phyloP scores from a whole-genome alignment of 2,888 invertebrate species.

The Entomobrya multifasciata region DNA sequence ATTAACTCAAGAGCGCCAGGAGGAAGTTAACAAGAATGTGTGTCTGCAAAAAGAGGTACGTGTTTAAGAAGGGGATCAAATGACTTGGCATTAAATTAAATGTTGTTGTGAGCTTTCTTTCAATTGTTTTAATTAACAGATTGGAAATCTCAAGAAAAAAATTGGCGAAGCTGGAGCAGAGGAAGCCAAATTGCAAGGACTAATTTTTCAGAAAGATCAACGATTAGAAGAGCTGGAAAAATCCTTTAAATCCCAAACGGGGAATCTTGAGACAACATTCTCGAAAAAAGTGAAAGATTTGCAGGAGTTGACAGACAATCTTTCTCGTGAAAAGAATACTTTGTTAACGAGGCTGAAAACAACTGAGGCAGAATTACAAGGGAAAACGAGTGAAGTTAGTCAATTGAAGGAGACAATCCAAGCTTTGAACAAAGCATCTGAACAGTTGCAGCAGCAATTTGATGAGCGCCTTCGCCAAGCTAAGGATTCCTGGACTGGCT shows the following conservation, averaged over 20 bases:
- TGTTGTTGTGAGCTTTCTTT: too few relatives aligned
- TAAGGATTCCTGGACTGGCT: slow-evolving; percentile 78
- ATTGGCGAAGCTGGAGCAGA: slow-evolving; percentile 18
- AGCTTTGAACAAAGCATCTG: slow-evolving; percentile 47
- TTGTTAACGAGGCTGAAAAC: slow-evolving; percentile 48
- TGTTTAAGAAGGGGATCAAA: too few relatives aligned
- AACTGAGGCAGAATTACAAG: slow-evolving; percentile 56
- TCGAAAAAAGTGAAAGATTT: slow-evolving; percentile 50
- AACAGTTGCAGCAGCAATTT: slow-evolving; percentile 63
- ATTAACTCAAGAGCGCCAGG: slow-evolving; percentile 51
- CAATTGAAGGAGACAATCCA: slow-evolving; percentile 67
- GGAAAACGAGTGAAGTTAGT: slow-evolving; percentile 27
- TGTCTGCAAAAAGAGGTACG: slow-evolving; percentile 39
- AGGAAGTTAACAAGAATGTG: slow-evolving; percentile 42
- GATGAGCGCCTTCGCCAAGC: slow-evolving; percentile 75
- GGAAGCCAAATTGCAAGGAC: background rate
- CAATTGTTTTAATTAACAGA: slow-evolving; percentile 29
- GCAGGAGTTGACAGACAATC: slow-evolving; percentile 11
- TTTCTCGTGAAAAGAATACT: slow-evolving; percentile 38
- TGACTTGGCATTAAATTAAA: too few relatives aligned
- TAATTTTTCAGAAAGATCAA: slow-evolving; percentile 29
- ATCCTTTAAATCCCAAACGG: slow-evolving; percentile 41
- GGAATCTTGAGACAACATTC: slow-evolving; percentile 47
- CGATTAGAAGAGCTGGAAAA: slow-evolving; percentile 31
- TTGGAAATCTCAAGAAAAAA: slow-evolving; percentile 40